Evolutionary conservation across 2,113 vertebrate species (phyloP), one percentile per base, ranked within the genome.

Genomic region (Steatornis caripensis): DNA sequence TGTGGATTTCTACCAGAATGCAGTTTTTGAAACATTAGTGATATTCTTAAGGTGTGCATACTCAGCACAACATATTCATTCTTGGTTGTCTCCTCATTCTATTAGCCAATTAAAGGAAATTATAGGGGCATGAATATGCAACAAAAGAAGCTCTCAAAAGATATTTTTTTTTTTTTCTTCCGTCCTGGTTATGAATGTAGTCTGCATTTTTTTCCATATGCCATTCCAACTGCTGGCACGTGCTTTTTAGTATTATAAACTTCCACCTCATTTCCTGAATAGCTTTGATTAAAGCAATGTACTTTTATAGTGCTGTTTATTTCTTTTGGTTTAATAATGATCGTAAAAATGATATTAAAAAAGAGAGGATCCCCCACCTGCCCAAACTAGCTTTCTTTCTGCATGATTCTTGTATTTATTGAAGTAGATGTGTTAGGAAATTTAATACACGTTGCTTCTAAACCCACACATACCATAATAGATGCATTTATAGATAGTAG

Each of bases 51-150:
- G 32, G 55, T 69, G 46, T 81, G 71, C 11, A 48, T 46, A 82
- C 51, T 93, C 90, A 93, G 95, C 88, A 96, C 49, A 96, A 49
- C 48, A 21, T 84, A 92, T 88, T 75, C 18, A 75, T 95, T 96
- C 21, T n/a, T 93, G 69, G 46, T 96, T 97, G 84, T 71, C n/a
- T 97, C 74, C 22, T 97, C 64, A 86, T 91, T 96, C 91, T 94
- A 96, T 90, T 90, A 94, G 43, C 34, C 76, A 97, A 97, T 97
- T 97, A 97, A 95, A 94, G 82, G 92, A 93, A 97, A 96, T 97
- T 97, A 97, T 93, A 95, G 86, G 68, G 58, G 84, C 78, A 94
- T 98, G 96, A 97, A 97, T 97, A 97, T 97, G 90, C 87, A 97
- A 94, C 66, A 94, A 91, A 97, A 95, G 89, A 97, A 98, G 95